Evolutionary conservation across 2,888 invertebrate genomes (phyloP).

Genomic region (Deroplatys truncata): DNA sequence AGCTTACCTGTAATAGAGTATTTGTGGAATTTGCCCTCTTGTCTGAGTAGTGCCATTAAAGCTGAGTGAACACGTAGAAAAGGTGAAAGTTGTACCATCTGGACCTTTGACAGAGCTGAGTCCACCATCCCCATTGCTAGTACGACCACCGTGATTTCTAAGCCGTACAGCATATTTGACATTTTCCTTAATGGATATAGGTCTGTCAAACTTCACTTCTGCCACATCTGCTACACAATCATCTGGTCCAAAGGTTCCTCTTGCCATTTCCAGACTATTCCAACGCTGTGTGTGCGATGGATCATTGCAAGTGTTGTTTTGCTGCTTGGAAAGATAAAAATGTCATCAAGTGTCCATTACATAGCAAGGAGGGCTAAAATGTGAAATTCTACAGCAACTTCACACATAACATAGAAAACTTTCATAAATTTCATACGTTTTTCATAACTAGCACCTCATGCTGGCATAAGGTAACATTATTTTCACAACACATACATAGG

Average conservation of each 20-base stretch:
- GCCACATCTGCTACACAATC: slow-evolving; percentile 79
- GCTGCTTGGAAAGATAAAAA: slow-evolving; percentile 32
- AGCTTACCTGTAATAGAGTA: slow-evolving; percentile 77
- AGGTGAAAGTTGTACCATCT: slow-evolving; percentile 87
- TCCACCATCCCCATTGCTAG: slow-evolving; percentile 93
- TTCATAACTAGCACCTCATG: no score
- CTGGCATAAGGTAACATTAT: no score
- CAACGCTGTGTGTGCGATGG: slow-evolving; percentile 70
- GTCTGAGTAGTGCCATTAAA: slow-evolving; percentile 95
- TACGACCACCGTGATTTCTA: slow-evolving; percentile 86
- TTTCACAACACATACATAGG: no score
- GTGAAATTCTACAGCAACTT: no score
- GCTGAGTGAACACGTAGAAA: slow-evolving; percentile 86
- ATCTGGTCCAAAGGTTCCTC: slow-evolving; percentile 79
- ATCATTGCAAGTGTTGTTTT: slow-evolving; percentile 48
- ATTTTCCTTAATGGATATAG: slow-evolving; percentile 84
- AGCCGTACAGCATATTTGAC: slow-evolving; percentile 84
- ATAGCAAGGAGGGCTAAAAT: no score
- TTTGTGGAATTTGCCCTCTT: slow-evolving; percentile 90
- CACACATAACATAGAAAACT: not conserved
- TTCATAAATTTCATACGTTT: no score
- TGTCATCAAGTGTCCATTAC: not conserved
- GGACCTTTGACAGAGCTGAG: slow-evolving; percentile 83
- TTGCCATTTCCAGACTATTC: slow-evolving; percentile 79
- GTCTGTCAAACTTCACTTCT: slow-evolving; percentile 86